phyloP scores from a whole-genome alignment of 1,140 invertebrate genomes.

The Hylyphantes graminicola region DNA sequence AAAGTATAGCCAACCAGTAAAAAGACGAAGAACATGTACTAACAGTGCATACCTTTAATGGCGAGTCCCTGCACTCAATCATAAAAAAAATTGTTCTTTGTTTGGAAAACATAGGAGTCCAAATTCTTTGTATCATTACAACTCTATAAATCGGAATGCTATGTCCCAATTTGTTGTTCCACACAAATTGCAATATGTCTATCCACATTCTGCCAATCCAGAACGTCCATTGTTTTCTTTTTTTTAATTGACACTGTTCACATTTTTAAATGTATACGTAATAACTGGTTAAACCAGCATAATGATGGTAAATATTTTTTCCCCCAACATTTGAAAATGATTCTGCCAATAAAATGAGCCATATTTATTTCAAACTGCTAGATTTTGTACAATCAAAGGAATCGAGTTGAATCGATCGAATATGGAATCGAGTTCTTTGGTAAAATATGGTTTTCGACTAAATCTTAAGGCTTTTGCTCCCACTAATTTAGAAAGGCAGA shows the following conservation, averaged over 20 bases:
- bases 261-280: conserved; percentile 26
- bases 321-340: background rate
- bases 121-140: conserved; percentile 45
- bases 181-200: conserved; percentile 14
- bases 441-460: conserved; percentile 20
- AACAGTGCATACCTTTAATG: conserved; percentile 38
- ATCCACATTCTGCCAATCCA: conserved; percentile 1
- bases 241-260: no score
- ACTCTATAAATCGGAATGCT: conserved; percentile 61
- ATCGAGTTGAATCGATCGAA: background rate
- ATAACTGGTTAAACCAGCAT: no score
- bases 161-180: conserved; percentile 46
- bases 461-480: background rate
- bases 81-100: background rate
- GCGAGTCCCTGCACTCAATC: conserved; percentile 27
- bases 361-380: background rate
- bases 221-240: conserved; percentile 4
- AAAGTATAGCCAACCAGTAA: conserved; percentile 33
- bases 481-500: conserved; percentile 9
- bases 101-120: conserved; percentile 43
- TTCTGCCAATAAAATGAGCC: background rate
- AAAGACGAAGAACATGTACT: conserved; percentile 59
- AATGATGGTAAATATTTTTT: conserved; percentile 14
- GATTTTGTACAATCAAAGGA: background rate
- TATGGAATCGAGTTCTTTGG: background rate